These are phyloP conservation scores for Muntiacus muntjak DNA, from an alignment of 2,113 vertebrate genomes.

Conservation along the genomic window DNA sequence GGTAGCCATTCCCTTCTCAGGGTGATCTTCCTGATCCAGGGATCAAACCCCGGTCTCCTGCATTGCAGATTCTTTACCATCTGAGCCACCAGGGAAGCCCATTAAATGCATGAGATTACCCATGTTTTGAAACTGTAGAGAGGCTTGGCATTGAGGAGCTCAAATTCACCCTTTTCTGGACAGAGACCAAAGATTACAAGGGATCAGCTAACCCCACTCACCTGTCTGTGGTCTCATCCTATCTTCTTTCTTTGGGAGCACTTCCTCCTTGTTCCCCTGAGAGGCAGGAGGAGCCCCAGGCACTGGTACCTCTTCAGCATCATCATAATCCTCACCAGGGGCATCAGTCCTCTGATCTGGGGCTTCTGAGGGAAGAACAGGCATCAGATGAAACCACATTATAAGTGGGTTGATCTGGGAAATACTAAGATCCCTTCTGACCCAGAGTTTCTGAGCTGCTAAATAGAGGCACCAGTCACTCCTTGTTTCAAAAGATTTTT, in stretches of 20 bases:
- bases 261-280: rapidly evolving
- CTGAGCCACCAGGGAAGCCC: not conserved
- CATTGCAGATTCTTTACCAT: not conserved
- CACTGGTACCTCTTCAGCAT: not conserved
- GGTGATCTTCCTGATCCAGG: not conserved
- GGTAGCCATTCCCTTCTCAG: not conserved
- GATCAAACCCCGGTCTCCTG: not conserved
- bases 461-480: not conserved
- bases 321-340: not conserved
- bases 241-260: not conserved
- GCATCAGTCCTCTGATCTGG: not conserved
- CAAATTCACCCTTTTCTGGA: not conserved
- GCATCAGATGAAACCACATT: not conserved
- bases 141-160: not conserved
- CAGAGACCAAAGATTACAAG: not conserved
- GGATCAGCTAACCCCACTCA: not conserved
- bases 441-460: not conserved
- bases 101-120: not conserved
- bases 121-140: not conserved
- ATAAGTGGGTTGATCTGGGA: not conserved
- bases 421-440: not conserved
- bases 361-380: not conserved
- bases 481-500: not conserved
- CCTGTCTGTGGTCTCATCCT: not conserved
- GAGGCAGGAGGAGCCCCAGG: not conserved